phyloP scores from a whole-genome alignment of 2,888 invertebrate species.

The Hymenopus coronatus region DNA sequence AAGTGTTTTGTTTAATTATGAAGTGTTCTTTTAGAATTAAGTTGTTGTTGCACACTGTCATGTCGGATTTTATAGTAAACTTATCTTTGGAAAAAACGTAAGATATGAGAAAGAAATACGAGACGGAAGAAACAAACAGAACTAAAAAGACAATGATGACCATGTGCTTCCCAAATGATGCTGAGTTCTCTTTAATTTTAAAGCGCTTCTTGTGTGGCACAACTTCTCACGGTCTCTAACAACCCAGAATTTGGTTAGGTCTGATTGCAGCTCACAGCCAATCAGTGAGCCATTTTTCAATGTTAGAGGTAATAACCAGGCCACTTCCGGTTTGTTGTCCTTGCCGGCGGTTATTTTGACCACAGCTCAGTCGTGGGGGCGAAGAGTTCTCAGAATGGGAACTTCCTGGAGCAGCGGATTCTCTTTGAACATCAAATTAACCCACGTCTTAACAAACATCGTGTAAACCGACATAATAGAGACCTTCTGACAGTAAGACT shows the following conservation, averaged over 20 bases:
- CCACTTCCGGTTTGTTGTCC: not conserved
- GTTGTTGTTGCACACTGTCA: no score
- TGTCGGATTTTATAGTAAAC: no score
- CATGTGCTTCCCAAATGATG: not conserved
- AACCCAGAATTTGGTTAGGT: not conserved
- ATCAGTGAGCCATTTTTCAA: not conserved
- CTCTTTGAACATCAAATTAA: not conserved
- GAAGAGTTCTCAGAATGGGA: not conserved
- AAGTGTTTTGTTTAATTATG: no score
- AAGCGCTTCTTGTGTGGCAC: not conserved
- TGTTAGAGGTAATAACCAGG: not conserved
- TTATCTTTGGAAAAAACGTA: no score
- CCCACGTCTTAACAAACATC: not conserved
- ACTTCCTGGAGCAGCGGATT: not conserved
- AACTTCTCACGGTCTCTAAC: not conserved
- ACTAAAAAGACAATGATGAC: not conserved
- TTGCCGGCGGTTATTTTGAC: not conserved
- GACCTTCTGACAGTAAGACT: no score
- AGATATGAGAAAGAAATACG: not conserved
- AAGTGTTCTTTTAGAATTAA: no score
- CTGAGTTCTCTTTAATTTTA: not conserved
- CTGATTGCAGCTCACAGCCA: not conserved
- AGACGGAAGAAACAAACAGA: not conserved
- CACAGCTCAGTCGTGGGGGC: no score
- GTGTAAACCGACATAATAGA: no score